phyloP scores from a whole-genome alignment of 2,113 vertebrate genomes.

The Atractosteus spatula region DNA sequence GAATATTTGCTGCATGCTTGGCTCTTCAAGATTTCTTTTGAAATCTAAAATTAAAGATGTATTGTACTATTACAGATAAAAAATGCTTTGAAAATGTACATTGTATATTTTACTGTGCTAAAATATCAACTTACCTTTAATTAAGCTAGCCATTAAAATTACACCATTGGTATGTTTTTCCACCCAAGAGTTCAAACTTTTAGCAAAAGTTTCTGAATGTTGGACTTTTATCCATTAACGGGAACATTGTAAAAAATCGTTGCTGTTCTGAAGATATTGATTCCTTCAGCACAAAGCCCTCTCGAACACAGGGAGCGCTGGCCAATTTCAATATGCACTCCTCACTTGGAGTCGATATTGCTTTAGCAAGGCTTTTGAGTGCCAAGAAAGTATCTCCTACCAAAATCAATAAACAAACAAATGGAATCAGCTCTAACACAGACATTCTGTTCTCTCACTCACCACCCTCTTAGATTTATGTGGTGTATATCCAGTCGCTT shows the following conservation, averaged over 20 bases:
- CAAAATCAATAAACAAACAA: slow-evolving; percentile 22
- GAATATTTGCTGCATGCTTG: no score
- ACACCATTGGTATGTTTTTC: slow-evolving; percentile 74
- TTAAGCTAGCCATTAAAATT: no score
- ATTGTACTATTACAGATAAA: no score
- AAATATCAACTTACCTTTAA: background rate
- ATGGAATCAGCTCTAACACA: slow-evolving; percentile 23
- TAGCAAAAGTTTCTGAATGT: slow-evolving; percentile 57
- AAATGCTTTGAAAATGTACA: no score
- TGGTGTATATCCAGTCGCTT: no score
- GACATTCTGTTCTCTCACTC: no score
- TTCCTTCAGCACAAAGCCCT: slow-evolving; percentile 64
- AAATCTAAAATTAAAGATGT: no score
- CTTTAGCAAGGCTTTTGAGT: slow-evolving; percentile 55
- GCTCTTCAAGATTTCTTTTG: no score
- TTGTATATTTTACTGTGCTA: background rate
- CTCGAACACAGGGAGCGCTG: slow-evolving; percentile 74
- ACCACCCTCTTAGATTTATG: no score
- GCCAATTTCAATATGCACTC: slow-evolving; percentile 71
- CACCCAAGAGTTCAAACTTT: slow-evolving; percentile 70
- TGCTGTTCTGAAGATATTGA: slow-evolving; percentile 74
- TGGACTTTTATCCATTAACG: slow-evolving; percentile 71
- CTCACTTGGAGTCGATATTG: slow-evolving; percentile 45
- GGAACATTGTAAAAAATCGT: slow-evolving; percentile 57
- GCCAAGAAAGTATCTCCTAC: slow-evolving; percentile 51